Base-by-base conservation (phyloP, 1,140 invertebrate genomes). In the Procambarus clarkii region DNA sequence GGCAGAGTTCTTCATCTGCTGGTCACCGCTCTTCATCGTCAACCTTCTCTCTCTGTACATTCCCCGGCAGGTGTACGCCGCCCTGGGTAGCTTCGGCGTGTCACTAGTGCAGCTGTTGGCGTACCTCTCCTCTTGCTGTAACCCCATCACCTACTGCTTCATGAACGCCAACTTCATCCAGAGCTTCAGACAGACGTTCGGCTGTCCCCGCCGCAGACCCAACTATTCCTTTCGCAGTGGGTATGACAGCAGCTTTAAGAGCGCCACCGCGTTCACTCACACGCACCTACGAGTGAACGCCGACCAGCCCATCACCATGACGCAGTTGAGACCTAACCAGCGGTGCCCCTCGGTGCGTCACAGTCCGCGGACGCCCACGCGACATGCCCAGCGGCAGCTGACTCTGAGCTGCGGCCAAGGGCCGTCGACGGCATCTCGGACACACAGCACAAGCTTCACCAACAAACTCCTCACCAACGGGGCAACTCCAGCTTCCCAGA, bases 71-170 rank as follows among this genome's bases (percentile, higher is more conserved):
- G 95, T 98, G 54, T 97, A 97, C 93, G 94, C 95, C 50, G 95
- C 96, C 89, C 95, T 97, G 44, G 97, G 97, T 2, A 96, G 96
- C 34, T 96, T 96, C n/a, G 96, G 96, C 15, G 96, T 98, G n/a
- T 96, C 97, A 0, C 95, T 97, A 0, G 96, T 98, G 0, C 97
- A 98, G 84, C 95, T 98, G 9, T 94, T 99, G 80, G 97, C 97
- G 1, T 99, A 98, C 94, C 95, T 97, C 74, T 98, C 97, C 1
- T 97, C 97, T 0, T 98, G 98, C 94, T 97, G 97, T 94, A 98
- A 99, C 94, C 98, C 98, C 0, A 98, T 99, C 93, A 98, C 98
- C 0, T 98, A 98, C 94, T 98, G 98, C 94, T 98, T 98, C 95
- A 98, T 98, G 97, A 98, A 98, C 94, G 95, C 96, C 88, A 97